phyloP scores from a whole-genome alignment of 1,140 invertebrate genomes.

The Pemphigus obesinymphae region DNA sequence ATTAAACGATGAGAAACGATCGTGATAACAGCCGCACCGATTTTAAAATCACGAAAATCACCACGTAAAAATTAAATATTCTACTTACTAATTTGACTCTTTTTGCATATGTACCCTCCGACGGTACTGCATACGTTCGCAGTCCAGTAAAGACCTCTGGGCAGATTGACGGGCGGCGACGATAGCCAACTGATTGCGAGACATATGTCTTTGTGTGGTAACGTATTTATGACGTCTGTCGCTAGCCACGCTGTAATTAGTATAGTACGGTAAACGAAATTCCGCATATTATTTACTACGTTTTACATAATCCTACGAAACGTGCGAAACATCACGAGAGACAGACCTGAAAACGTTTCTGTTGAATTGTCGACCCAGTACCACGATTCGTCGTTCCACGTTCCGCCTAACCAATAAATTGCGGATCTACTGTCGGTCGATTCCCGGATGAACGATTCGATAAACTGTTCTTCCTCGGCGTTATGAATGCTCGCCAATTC shows the following conservation, averaged over 20 bases:
- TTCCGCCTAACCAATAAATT: constrained; percentile 63
- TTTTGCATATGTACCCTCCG: constrained; percentile 63
- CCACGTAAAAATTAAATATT: too few relatives aligned
- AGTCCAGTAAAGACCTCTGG: constrained; percentile 62
- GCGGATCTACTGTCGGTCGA: constrained; percentile 61
- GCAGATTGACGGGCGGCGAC: constrained; percentile 56
- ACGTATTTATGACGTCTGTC: background rate
- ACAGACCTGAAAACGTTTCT: constrained; percentile 56
- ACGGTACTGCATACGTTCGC: constrained; percentile 55
- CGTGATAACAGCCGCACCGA: background rate
- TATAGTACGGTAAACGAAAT: too few relatives aligned
- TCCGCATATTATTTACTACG: too few relatives aligned
- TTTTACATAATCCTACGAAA: too few relatives aligned
- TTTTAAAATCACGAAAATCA: background rate
- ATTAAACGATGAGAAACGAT: too few relatives aligned
- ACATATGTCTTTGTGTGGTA: constrained; percentile 48
- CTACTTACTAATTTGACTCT: constrained; percentile 50
- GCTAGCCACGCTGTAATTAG: constrained; percentile 55
- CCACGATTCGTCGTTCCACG: constrained; percentile 51
- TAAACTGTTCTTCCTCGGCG: constrained; percentile 61
- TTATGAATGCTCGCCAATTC: constrained; percentile 51
- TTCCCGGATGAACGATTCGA: constrained; percentile 60
- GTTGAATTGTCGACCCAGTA: constrained; percentile 60
- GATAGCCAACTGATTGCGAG: constrained; percentile 61
- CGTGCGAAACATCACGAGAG: constrained; percentile 39